Percentiles rank a stretch among this genome's conserved stretches.
Evolutionary conservation across 2,113 vertebrate species (phyloP).

Genomic region (Poeciliopsis turrubarensis): DNA sequence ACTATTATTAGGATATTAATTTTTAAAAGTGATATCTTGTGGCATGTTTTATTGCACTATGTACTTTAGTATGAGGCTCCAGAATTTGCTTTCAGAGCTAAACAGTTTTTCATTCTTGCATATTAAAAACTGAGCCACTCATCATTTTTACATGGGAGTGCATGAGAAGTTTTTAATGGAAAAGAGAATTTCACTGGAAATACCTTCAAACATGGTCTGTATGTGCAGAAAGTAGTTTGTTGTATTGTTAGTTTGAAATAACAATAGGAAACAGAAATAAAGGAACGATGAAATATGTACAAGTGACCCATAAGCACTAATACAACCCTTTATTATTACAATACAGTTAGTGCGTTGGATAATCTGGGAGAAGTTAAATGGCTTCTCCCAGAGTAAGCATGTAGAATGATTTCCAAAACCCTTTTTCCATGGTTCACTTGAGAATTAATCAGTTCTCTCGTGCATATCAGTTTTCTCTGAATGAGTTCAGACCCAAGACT

Average conservation of each 20-base stretch:
- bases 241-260: not conserved
- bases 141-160: not conserved
- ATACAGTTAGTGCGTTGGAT: not conserved
- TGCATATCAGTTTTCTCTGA: not conserved
- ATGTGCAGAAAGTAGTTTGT: not conserved
- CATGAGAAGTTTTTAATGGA: not conserved
- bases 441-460: not conserved
- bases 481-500: not conserved
- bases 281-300: not conserved
- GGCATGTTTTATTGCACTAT: not conserved
- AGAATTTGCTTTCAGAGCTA: not conserved
- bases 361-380: not conserved
- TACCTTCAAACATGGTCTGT: not conserved
- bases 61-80: not conserved
- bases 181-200: not conserved
- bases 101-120: constrained; percentile 6
- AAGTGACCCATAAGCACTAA: not conserved
- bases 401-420: not conserved
- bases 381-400: not conserved
- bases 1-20: constrained; percentile 1
- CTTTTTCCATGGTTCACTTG: not conserved
- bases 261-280: not conserved
- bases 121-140: not conserved
- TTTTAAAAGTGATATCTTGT: not conserved
- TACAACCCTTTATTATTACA: not conserved